Evolutionary conservation across 1,140 invertebrate species (phyloP).

Genomic region (Xylocopa sonorina): DNA sequence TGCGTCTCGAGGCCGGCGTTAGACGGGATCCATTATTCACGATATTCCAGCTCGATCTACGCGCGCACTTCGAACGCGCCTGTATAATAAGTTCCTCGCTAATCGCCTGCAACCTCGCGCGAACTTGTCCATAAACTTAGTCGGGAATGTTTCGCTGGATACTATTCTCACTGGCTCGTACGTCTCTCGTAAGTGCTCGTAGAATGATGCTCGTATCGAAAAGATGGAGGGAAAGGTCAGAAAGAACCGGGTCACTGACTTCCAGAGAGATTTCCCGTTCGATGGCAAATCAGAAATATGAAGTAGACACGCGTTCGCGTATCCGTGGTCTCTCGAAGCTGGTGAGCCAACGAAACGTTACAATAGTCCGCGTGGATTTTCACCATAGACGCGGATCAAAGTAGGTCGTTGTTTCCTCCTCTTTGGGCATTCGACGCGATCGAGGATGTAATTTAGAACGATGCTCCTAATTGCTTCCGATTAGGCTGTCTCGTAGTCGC

Average conservation of each 20-base stretch:
- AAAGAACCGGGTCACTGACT: no score
- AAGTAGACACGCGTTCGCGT: no score
- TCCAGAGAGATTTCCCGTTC: no score
- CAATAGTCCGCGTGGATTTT: no score
- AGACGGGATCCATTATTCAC: constrained; percentile 50
- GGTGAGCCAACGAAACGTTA: neutral
- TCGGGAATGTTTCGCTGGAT: neutral
- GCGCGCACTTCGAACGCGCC: neutral
- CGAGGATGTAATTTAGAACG: constrained; percentile 37
- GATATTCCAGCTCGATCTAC: constrained; percentile 43
- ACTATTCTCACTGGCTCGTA: no score
- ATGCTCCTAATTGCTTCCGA: constrained; percentile 50
- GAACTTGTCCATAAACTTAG: neutral
- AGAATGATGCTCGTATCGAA: no score
- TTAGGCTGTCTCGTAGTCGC: constrained; percentile 43
- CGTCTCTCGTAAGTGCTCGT: no score
- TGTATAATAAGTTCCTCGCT: neutral
- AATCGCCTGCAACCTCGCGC: neutral
- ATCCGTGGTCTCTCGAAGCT: neutral
- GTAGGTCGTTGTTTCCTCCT: constrained; percentile 37
- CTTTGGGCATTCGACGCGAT: constrained; percentile 17
- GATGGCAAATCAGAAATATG: no score
- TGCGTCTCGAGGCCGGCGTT: constrained; percentile 13
- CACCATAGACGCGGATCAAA: neutral
- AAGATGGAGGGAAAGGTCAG: no score